Evolutionary conservation across 2,113 vertebrate genomes (phyloP).

Genomic region (Crocuta crocuta): DNA sequence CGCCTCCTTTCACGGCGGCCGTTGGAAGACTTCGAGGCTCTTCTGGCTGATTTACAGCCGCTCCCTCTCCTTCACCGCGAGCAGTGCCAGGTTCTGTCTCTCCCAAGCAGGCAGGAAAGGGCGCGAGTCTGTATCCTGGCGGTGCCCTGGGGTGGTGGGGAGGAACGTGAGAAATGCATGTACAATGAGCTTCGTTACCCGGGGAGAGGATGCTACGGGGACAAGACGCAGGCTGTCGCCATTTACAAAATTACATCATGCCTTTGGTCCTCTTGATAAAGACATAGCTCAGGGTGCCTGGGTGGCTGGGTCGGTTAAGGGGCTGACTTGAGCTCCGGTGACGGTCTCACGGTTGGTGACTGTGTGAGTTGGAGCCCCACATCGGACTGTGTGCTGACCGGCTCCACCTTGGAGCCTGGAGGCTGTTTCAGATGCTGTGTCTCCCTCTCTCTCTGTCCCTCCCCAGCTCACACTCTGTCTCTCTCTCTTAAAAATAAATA

Average conservation of each 20-base stretch:
- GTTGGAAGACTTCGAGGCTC: constrained; percentile 16
- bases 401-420: no score
- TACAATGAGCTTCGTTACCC: not conserved
- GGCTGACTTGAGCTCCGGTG: no score
- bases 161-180: constrained; percentile 61
- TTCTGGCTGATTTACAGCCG: not conserved
- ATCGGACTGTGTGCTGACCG: no score
- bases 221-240: not conserved
- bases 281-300: not conserved
- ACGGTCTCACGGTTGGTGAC: no score
- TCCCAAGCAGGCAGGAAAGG: not conserved
- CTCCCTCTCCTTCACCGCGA: not conserved
- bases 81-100: not conserved
- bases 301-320: no score
- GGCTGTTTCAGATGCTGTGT: no score
- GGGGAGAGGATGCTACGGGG: not conserved
- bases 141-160: not conserved
- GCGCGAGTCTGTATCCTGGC: not conserved
- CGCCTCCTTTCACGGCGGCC: constrained; percentile 56
- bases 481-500: no score
- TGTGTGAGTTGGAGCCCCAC: no score
- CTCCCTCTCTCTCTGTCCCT: no score
- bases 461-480: no score
- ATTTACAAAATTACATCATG: not conserved
- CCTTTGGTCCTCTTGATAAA: not conserved